Conservation (phyloP, 1,140 invertebrate genomes). For the Drosophila yakuba region DNA sequence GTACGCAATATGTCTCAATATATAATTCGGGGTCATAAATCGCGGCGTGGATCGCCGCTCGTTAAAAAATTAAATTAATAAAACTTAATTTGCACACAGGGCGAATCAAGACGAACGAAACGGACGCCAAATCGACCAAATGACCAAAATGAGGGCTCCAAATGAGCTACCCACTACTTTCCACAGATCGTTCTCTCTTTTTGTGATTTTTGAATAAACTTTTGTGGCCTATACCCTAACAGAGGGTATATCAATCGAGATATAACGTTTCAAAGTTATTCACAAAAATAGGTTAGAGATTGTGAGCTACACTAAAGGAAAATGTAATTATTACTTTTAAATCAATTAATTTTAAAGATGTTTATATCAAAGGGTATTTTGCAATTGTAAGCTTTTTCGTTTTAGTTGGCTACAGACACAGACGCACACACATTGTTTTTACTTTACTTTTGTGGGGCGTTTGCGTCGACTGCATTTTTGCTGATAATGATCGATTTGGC, state of each 20-base stretch:
- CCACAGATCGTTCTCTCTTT: constrained; percentile 27
- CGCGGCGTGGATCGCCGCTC: constrained; percentile 64
- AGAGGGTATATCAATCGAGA: not conserved
- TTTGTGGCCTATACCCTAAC: not conserved
- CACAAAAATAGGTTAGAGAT: too few relatives aligned
- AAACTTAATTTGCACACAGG: constrained; percentile 74
- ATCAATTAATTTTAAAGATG: not conserved
- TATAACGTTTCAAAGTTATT: not conserved
- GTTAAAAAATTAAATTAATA: constrained; percentile 82
- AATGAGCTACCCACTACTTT: constrained; percentile 73
- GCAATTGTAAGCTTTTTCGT: not conserved
- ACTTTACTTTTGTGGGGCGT: constrained; percentile 58
- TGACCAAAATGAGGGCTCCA: constrained; percentile 70
- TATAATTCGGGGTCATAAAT: constrained; percentile 66
- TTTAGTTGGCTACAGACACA: constrained; percentile 2
- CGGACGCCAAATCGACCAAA: constrained; percentile 39
- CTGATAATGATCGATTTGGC: constrained; percentile 74
- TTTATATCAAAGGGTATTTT: not conserved
- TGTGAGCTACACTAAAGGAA: too few relatives aligned
- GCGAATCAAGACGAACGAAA: constrained; percentile 8
- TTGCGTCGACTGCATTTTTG: constrained; percentile 44
- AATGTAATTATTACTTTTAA: not conserved
- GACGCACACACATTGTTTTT: constrained; percentile 1
- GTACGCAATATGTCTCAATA: constrained; percentile 70
- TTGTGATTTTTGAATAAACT: constrained; percentile 1